Percentiles rank a stretch among this genome's conserved stretches.
phyloP scores from a whole-genome alignment of 2,888 invertebrate species.

The Amphipyra tragopoginis region DNA sequence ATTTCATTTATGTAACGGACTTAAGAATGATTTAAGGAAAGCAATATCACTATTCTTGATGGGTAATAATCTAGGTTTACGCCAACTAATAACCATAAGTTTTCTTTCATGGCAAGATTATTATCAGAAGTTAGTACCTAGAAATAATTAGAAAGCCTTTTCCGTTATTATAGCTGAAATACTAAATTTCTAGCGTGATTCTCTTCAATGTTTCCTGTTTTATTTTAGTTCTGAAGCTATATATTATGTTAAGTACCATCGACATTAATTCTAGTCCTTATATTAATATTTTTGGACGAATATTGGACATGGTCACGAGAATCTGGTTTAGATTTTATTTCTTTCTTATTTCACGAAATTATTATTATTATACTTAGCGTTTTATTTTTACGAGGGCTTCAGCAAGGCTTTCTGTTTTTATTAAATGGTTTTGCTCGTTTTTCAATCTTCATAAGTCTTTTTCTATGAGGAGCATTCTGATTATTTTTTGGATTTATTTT shows the following conservation, averaged over 20 bases:
- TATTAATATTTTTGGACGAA: conserved; percentile 7
- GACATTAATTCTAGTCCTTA: conserved; percentile 10
- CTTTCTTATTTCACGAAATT: background rate
- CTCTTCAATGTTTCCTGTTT: conserved; percentile 15
- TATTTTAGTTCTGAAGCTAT: conserved; percentile 2
- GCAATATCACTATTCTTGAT: background rate
- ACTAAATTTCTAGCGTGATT: conserved; percentile 25
- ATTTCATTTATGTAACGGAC: background rate
- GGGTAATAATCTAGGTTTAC: background rate
- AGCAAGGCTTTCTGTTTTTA: too few relatives aligned
- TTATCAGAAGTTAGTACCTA: conserved; percentile 1
- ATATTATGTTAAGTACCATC: conserved; percentile 10
- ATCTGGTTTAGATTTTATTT: conserved; percentile 4
- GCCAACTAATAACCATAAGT: background rate
- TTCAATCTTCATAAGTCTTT: too few relatives aligned
- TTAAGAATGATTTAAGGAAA: background rate
- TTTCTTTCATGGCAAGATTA: conserved; percentile 13
- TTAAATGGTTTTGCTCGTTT: background rate
- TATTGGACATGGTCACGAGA: conserved; percentile 38
- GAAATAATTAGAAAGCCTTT: background rate
- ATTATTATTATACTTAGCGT: background rate
- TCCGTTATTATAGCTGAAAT: conserved; percentile 11
- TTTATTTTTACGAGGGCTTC: background rate
- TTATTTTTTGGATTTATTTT: too few relatives aligned
- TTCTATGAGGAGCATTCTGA: too few relatives aligned